Base-by-base conservation (phyloP, 2,113 vertebrate species). In the Paramormyrops kingsleyae region DNA sequence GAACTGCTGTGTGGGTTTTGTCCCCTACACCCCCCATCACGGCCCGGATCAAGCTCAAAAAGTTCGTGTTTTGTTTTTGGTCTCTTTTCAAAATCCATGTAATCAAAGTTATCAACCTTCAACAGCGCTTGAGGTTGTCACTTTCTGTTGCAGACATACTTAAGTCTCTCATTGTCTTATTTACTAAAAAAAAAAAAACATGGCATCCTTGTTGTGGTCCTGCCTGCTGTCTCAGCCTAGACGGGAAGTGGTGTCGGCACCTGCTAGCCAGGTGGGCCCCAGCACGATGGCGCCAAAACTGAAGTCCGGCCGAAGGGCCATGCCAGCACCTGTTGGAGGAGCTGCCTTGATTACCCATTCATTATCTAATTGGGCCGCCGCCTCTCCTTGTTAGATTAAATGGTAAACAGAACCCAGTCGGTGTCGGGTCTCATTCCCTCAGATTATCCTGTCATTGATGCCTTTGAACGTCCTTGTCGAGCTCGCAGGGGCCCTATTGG, bases 351-450 rank as follows among this genome's bases (percentile, higher is more conserved):
- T 93, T 92, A 88, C 83, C 91, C 92, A 90, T 91, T 93, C 92
- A 94, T 94, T 91, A 89, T 92, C 62, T 92, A 92, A 93, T 93
- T 93, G 89, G 13, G 89, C 77, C 50, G 31, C 90, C 87, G 52
- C 59, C 8, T 77, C 91, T 88, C 84, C 90, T 84, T 70, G 15
- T 62, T 49, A 90, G 70, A 91, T 91, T 88, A 94, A 94, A 96
- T 95, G 92, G 92, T 93, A 94, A 95, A 94, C 95, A 94, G 94
- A 89, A 92, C 91, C 91, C 88, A 91, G n/a, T 84, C 83, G 91
- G 91, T 93, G 92, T 93, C 91, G 92, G 93, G 93, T 94, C 90
- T 91, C 83, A 59, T 87, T 80, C 35, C 31, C 39, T 83, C 88
- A 85, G 21, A 89, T 88, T 91, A 90, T 93, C 88, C 47, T 39